Evolutionary conservation across 1,140 invertebrate genomes (phyloP).

Genomic region (Ceratina calcarata): DNA sequence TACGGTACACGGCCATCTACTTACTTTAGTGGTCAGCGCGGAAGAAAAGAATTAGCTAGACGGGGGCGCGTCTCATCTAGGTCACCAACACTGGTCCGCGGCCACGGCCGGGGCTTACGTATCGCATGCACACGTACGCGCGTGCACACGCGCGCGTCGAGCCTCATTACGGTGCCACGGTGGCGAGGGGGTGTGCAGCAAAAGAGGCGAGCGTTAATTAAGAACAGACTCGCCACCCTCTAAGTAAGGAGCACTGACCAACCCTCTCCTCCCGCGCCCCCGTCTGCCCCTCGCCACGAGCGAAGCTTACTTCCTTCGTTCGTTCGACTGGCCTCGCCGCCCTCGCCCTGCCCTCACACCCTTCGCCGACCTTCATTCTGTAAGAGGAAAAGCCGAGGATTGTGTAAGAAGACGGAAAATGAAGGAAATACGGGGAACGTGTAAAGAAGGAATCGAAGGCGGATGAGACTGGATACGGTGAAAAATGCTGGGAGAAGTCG

Average conservation of each 20-base stretch:
- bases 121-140: constrained; percentile 61
- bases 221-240: constrained; percentile 80
- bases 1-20: constrained; percentile 77
- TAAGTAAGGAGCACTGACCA: constrained; percentile 79
- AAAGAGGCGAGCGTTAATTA: constrained; percentile 81
- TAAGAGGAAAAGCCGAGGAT: constrained; percentile 60
- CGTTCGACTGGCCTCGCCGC: constrained; percentile 50
- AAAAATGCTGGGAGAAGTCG: constrained; percentile 20
- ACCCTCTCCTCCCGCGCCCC: constrained; percentile 50
- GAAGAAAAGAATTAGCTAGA: constrained; percentile 81
- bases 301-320: constrained; percentile 52
- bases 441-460: constrained; percentile 17
- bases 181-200: constrained; percentile 77
- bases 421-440: constrained; percentile 47
- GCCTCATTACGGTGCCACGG: constrained; percentile 77
- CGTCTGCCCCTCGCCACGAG: constrained; percentile 26
- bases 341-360: constrained; percentile 65
- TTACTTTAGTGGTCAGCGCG: constrained; percentile 79
- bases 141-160: constrained; percentile 64
- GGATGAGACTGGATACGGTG: constrained; percentile 30
- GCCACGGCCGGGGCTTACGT: constrained; percentile 51
- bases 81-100: constrained; percentile 72
- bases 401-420: constrained; percentile 47
- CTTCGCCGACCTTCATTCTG: constrained; percentile 56
- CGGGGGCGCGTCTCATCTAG: constrained; percentile 79